These are phyloP conservation scores for Bubalus kerabau DNA, from an alignment of 2,113 vertebrate species.

Conservation along the genomic window DNA sequence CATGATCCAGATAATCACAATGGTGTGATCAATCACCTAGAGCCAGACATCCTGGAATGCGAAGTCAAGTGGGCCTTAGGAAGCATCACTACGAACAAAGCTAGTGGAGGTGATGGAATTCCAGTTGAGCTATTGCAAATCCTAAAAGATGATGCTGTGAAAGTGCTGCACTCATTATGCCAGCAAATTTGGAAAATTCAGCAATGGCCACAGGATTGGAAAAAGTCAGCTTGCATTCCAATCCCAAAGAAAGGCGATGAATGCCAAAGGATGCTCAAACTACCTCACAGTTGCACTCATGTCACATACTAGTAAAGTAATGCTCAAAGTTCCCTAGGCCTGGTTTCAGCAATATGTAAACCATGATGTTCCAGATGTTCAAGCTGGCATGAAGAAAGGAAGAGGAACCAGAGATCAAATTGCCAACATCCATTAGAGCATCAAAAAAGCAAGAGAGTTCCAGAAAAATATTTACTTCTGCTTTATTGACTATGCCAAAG, in stretches of 20 bases:
- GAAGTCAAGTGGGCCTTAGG: background rate
- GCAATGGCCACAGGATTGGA: background rate
- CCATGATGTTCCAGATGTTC: background rate
- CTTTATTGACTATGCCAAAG: background rate
- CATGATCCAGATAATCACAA: background rate
- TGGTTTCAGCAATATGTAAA: background rate
- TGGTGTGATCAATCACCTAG: background rate
- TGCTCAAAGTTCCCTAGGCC: background rate
- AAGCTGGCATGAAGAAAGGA: background rate
- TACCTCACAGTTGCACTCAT: background rate
- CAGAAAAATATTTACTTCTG: background rate
- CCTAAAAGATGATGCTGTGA: background rate
- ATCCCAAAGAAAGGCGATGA: background rate
- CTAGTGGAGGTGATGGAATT: background rate
- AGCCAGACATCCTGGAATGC: background rate
- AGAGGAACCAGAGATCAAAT: background rate
- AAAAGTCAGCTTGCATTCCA: background rate
- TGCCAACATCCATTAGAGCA: background rate
- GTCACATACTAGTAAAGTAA: background rate
- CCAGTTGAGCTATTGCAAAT: background rate
- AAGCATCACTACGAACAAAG: fast-evolving
- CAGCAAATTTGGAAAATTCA: background rate
- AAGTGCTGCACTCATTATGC: background rate
- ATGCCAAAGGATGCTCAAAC: background rate
- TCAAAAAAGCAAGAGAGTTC: background rate